These are phyloP conservation scores for Tapirus terrestris DNA, from an alignment of 2,113 vertebrate species.

Conservation along the genomic window DNA sequence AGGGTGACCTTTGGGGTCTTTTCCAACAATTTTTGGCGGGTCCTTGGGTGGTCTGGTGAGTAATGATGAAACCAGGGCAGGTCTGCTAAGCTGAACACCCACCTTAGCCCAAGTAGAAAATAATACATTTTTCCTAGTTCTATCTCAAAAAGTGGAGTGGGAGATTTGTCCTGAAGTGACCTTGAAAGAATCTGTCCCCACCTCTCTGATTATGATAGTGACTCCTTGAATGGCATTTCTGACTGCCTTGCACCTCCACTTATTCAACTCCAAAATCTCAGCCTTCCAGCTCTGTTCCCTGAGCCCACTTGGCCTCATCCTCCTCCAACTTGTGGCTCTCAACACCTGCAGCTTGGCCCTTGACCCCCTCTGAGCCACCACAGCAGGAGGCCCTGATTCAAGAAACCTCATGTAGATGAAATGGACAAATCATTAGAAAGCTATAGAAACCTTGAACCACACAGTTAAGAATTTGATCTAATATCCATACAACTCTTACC, in stretches of 20 bases:
- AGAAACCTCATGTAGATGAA: not conserved
- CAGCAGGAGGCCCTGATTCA: not conserved
- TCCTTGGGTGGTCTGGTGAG: not conserved
- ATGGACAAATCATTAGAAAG: not conserved
- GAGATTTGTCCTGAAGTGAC: not conserved
- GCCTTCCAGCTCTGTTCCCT: rapidly evolving
- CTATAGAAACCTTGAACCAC: not conserved
- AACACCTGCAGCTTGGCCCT: not conserved
- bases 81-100: not conserved
- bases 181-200: not conserved
- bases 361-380: not conserved
- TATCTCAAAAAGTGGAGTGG: not conserved
- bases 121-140: not conserved
- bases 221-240: not conserved
- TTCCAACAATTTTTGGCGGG: not conserved
- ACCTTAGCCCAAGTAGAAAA: not conserved
- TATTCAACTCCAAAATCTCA: not conserved
- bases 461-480: not conserved
- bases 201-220: rapidly evolving
- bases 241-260: not conserved
- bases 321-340: not conserved
- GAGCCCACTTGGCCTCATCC: not conserved
- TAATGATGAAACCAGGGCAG: not conserved
- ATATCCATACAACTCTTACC: not conserved
- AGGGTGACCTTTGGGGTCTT: not conserved